These are phyloP conservation scores for Ormia ochracea DNA, from an alignment of 2,888 invertebrate species.

Conservation along the genomic window DNA sequence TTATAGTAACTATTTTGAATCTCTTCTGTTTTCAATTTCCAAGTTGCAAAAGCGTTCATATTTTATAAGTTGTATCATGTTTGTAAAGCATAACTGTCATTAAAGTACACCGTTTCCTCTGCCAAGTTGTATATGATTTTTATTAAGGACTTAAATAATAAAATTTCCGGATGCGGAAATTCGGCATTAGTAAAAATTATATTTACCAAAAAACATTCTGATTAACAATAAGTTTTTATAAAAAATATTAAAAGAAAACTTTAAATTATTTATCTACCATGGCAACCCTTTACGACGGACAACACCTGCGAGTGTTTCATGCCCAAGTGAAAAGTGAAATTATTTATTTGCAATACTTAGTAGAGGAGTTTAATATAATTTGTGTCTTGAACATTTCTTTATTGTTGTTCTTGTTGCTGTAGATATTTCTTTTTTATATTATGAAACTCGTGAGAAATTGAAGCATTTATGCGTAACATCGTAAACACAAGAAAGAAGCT, in stretches of 20 bases:
- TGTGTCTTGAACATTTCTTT: slow-evolving; percentile 4
- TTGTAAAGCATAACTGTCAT: background rate
- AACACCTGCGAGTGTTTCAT: background rate
- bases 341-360: slow-evolving; percentile 5
- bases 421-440: slow-evolving; percentile 18
- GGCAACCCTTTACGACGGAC: background rate
- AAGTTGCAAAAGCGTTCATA: background rate
- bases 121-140: background rate
- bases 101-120: background rate
- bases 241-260: no score
- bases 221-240: no score
- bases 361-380: slow-evolving; percentile 29
- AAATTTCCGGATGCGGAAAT: no score
- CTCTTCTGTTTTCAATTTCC: no score
- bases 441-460: slow-evolving; percentile 59
- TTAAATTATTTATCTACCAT: background rate
- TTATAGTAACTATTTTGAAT: slow-evolving; percentile 15
- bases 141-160: no score
- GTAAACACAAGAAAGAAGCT: slow-evolving; percentile 11
- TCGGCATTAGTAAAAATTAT: no score
- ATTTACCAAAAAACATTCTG: no score
- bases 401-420: slow-evolving; percentile 9
- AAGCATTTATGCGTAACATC: slow-evolving; percentile 58
- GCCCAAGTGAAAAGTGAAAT: slow-evolving; percentile 54
- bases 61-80: background rate